Evolutionary conservation across 1,140 invertebrate species (phyloP), one percentile per base, ranked within the genome.

Genomic region (Microplitis demolitor): DNA sequence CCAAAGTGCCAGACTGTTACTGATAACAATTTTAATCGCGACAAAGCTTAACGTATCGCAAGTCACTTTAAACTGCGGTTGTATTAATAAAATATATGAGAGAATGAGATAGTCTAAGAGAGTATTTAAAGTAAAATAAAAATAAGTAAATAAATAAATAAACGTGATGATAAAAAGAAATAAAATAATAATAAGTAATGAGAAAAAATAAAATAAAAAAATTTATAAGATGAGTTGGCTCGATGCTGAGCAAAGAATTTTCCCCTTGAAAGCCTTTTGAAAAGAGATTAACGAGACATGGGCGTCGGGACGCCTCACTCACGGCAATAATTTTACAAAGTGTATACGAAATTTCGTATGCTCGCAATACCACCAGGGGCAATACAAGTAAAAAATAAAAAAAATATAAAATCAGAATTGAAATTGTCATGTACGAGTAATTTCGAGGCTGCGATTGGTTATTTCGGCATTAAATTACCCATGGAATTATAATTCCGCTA

Each of bases 241-340:
- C 39, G 24, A 45, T 5, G 56, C 24, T 35, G 66, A 69, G 53
- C n/a, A 60, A 35, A 37, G 31, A 33, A 53, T 56, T 60, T 60
- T 62, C 58, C n/a, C 45, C 60, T 56, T 60, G 45, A 61, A 51
- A 70, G 58, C 61, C 13, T n/a, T 39, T 35, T 60, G 69, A 33
- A 60, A 37, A 64, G 50, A 71, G 62, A 71, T 71, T 71, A 71
- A 71, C 70, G 70, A 66, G 64, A 71, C 62, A 35, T 37, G 53
- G 39, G 39, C 60, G 69, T 71, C 69, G 60, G 54, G 63, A 71
- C 70, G 62, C 14, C 24, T 66, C 39, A 45, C 39, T 33, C 61
- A 13, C 33, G 24, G 39, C 14, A 51, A 66, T 53, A 66, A 53
- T 11, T 37, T 50, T 51, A 4, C n/a, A 39, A 39, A 63, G 61